Evolutionary conservation across 2,113 vertebrate genomes (phyloP).

Genomic region (Spheniscus mendiculus): DNA sequence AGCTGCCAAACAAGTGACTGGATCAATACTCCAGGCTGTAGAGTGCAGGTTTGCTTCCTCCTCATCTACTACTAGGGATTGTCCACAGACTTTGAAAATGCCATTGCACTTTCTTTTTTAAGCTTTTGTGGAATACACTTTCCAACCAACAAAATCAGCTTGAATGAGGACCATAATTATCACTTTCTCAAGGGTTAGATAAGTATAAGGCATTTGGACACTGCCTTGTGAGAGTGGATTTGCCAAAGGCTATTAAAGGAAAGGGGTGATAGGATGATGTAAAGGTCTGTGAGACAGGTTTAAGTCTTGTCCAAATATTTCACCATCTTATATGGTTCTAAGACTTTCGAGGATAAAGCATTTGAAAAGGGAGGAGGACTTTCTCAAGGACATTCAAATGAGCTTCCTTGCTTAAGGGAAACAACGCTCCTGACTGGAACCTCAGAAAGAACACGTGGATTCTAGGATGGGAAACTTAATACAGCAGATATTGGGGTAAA

Average conservation of each 20-base stretch:
- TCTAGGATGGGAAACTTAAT: neutral
- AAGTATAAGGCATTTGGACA: neutral
- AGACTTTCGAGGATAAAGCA: neutral
- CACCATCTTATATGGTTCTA: neutral
- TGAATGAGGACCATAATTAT: neutral
- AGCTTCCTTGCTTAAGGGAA: neutral
- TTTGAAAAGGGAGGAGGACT: neutral
- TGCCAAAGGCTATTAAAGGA: neutral
- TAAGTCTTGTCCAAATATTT: neutral
- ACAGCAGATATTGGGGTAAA: neutral
- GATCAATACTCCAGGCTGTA: neutral
- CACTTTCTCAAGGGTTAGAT: neutral
- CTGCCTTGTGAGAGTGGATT: neutral
- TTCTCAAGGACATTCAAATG: neutral
- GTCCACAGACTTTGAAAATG: neutral
- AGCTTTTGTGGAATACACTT: neutral
- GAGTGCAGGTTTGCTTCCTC: neutral
- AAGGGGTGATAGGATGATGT: neutral
- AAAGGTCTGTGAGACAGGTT: neutral
- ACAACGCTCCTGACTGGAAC: neutral
- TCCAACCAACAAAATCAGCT: neutral
- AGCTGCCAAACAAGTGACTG: slow-evolving; percentile 3
- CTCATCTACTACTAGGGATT: neutral
- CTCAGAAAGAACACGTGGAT: neutral
- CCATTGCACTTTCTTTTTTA: neutral